A percentile compares a stretch with the other conserved stretches of the same genome.
phyloP scores from a whole-genome alignment of 2,113 vertebrate genomes.

The Scomber japonicus region DNA sequence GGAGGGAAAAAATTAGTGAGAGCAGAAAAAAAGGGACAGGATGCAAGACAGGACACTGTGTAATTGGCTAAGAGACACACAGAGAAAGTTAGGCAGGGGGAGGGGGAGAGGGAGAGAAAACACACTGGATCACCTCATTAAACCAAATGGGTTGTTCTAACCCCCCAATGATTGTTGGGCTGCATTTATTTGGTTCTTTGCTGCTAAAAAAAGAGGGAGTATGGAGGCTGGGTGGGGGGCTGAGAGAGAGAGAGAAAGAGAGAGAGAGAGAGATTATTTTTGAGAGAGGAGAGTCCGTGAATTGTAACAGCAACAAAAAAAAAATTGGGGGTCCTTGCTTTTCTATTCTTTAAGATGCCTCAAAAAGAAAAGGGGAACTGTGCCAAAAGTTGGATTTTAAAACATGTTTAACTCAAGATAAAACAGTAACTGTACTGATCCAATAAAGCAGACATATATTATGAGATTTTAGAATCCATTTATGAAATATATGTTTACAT shows the following conservation, averaged over 20 bases:
- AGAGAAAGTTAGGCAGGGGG: constrained; percentile 57
- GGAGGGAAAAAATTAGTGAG: constrained; percentile 69
- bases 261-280: constrained; percentile 28
- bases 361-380: constrained; percentile 34
- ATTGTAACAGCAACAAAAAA: constrained; percentile 21
- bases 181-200: constrained; percentile 80
- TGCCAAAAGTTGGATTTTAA: constrained; percentile 42
- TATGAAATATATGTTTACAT: neutral
- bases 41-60: constrained; percentile 84
- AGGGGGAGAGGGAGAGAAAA: constrained; percentile 70
- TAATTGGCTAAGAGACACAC: constrained; percentile 84
- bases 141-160: constrained; percentile 71
- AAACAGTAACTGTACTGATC: constrained; percentile 1
- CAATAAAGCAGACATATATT: neutral
- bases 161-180: constrained; percentile 66
- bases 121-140: constrained; percentile 83
- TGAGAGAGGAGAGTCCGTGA: constrained; percentile 26
- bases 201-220: constrained; percentile 67
- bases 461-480: neutral
- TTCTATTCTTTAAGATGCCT: constrained; percentile 2
- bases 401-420: constrained; percentile 12
- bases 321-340: constrained; percentile 9
- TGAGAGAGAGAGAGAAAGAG: constrained; percentile 22
- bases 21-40: constrained; percentile 57
- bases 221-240: constrained; percentile 14